phyloP scores from a whole-genome alignment of 92 coral and sea anemone species.

The Paramuricea clavata region DNA sequence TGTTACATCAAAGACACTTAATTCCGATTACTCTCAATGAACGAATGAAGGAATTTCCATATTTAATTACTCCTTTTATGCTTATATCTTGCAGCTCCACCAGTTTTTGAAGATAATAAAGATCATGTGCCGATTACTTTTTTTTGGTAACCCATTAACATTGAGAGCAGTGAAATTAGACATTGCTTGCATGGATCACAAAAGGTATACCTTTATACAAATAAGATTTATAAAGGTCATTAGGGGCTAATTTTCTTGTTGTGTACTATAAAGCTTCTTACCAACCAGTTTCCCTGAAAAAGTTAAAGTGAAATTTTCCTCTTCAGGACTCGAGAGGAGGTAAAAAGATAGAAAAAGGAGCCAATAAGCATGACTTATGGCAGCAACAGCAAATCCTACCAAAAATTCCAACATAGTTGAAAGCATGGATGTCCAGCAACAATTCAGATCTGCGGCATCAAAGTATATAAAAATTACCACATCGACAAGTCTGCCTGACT shows the following conservation, averaged over 20 bases:
- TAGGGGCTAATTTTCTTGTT: too few species aligned
- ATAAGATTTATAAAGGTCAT: too few species aligned
- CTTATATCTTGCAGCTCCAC: slow-evolving; percentile 57
- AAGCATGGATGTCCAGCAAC: slow-evolving; percentile 3
- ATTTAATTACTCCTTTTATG: too few species aligned
- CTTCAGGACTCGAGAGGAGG: slow-evolving; percentile 33
- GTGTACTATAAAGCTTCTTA: too few species aligned
- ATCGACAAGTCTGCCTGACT: slow-evolving; percentile 41
- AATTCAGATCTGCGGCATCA: slow-evolving; percentile 25
- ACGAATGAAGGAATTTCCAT: too few species aligned
- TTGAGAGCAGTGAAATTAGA: slow-evolving; percentile 42
- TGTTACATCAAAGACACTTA: too few species aligned
- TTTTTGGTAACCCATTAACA: slow-evolving; percentile 57
- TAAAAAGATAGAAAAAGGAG: background rate
- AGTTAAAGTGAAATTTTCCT: background rate
- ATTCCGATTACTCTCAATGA: too few species aligned
- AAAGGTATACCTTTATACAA: too few species aligned
- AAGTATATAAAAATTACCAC: slow-evolving; percentile 38
- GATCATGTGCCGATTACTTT: slow-evolving; percentile 48
- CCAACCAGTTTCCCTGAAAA: background rate
- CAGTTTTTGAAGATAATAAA: slow-evolving; percentile 53
- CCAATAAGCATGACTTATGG: slow-evolving; percentile 8
- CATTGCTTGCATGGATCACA: slow-evolving; percentile 61
- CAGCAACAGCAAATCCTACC: too few species aligned
- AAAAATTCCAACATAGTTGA: slow-evolving; percentile 1